These are phyloP conservation scores for Picathartes gymnocephalus DNA, from an alignment of 2,113 vertebrate genomes.

Conservation along the genomic window DNA sequence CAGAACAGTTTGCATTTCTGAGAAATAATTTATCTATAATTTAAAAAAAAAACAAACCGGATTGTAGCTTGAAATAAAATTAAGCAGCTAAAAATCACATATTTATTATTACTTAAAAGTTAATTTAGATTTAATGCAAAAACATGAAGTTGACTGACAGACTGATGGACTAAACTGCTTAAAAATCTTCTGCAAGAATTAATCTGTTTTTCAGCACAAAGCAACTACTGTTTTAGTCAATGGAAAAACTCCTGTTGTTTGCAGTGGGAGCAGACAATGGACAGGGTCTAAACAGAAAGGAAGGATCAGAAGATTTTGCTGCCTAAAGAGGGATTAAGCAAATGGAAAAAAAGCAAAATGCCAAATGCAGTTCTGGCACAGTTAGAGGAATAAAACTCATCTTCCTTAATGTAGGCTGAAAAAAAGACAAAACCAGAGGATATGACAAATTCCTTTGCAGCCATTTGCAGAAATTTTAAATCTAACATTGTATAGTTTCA, in stretches of 20 bases:
- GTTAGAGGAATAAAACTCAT: neutral
- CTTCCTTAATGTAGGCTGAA: neutral
- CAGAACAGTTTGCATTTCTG: neutral
- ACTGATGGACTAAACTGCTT: neutral
- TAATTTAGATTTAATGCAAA: neutral
- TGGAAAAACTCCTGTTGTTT: neutral
- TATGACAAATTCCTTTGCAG: neutral
- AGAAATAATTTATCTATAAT: neutral
- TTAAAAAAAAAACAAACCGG: neutral
- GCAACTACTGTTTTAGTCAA: neutral
- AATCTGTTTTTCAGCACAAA: neutral
- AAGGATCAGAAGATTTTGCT: neutral
- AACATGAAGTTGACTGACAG: neutral
- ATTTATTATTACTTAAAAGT: neutral
- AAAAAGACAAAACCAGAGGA: neutral
- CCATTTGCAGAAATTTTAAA: neutral
- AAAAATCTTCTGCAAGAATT: neutral
- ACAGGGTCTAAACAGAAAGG: neutral
- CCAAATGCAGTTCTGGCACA: neutral
- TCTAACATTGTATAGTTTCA: neutral
- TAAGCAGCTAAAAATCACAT: neutral
- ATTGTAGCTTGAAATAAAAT: neutral
- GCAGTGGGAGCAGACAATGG: neutral
- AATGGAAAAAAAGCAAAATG: neutral
- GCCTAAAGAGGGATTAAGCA: neutral